A percentile compares a stretch with the other conserved stretches of the same genome.
These are phyloP conservation scores for Alligator mississippiensis DNA, from an alignment of 2,113 vertebrate genomes.

Conservation along the genomic window DNA sequence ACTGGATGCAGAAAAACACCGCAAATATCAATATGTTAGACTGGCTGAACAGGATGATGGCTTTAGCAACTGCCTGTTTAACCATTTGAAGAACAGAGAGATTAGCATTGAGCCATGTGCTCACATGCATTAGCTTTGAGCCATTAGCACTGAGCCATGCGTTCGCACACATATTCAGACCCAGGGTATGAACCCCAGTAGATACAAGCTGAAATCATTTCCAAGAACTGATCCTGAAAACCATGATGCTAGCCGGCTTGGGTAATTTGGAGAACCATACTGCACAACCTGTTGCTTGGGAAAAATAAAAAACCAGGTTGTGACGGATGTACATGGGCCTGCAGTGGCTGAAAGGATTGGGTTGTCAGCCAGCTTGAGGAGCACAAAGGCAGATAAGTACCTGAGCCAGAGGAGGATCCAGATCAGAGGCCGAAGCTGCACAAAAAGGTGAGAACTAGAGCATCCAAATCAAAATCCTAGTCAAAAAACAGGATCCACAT, in stretches of 20 bases:
- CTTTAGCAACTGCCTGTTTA: neutral
- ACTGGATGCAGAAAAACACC: neutral
- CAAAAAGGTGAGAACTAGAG: too few relatives aligned
- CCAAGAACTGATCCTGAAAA: neutral
- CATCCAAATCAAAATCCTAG: too few relatives aligned
- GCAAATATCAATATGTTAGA: neutral
- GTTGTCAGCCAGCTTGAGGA: too few relatives aligned
- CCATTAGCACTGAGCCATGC: neutral
- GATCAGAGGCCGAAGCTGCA: too few relatives aligned
- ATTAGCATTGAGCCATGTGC: neutral
- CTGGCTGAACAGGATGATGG: neutral
- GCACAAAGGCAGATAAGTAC: too few relatives aligned
- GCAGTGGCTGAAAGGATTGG: too few relatives aligned
- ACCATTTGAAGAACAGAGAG: neutral
- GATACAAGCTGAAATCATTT: neutral
- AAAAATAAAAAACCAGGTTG: neutral
- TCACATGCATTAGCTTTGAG: too few relatives aligned
- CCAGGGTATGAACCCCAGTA: neutral
- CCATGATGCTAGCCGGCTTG: neutral
- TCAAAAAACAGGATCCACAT: too few relatives aligned
- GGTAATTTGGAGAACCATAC: neutral
- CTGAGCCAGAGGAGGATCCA: too few relatives aligned
- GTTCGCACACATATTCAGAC: neutral
- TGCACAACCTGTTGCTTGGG: neutral
- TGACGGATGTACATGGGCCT: neutral